Evolutionary conservation across 1,140 invertebrate species (phyloP), one percentile per base, ranked within the genome.

Genomic region (Lucilia sericata): DNA sequence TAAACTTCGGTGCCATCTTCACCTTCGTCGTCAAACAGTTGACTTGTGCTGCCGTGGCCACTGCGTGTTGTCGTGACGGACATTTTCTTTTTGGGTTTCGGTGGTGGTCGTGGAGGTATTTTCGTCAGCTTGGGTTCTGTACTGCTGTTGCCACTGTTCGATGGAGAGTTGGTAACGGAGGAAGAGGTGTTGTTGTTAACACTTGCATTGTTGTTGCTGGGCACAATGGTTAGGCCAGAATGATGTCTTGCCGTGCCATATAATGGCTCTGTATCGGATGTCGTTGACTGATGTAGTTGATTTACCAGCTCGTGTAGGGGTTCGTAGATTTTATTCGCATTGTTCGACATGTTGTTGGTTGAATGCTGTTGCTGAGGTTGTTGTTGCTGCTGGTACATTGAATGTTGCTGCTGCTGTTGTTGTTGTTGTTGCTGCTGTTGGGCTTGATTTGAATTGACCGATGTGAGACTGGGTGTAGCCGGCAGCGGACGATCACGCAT

Each of bases 1-100:
- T 91, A 96, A 92, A 97, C 96, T 93, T 96, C 96, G 86, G 96
- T 97, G 65, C 96, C 96, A 86, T 97, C 96, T 88, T 96, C 96
- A 13, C 95, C 95, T 91, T 97, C 96, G 88, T 97, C 96, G 87
- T 96, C 95, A 87, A 96, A 96, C 70, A 96, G 89, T 42, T 95
- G 95, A 85, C 92, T 93, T 85, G 88, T 90, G 84, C 88, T 91
- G 36, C 93, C 94, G 86, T 92, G 93, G 2, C 92, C 91, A 86
- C 82, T 92, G 91, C 74, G 92, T 87, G 84, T 90, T 87, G 78
- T 91, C 91, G 90, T 92, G 70, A 92, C 93, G 13, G 91, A 87
- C 82, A 92, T 91, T 87, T 95, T 96, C 92, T 95, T 95, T 88
- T 96, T 96, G 0, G 96, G 96, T 85, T 96, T 96, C 2, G 96